Evolutionary conservation across 92 coral and sea anemone species (phyloP), one percentile per base, ranked within the genome.

Genomic region (Phenganax stokvisi): DNA sequence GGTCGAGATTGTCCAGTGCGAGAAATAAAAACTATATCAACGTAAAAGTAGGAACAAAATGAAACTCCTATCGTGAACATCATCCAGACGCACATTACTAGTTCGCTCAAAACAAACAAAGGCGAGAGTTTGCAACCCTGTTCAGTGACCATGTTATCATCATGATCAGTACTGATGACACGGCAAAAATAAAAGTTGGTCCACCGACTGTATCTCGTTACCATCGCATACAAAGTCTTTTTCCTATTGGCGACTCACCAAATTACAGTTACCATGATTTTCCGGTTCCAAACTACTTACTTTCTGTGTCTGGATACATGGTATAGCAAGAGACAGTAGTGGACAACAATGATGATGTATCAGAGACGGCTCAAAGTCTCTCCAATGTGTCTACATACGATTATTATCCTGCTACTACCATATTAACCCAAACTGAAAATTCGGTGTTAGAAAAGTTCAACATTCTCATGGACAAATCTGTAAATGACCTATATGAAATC

Each of bases 81-180:
- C 85, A 82, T 79, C 71, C 71, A 10, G 85, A 82, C 13, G 74
- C 85, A 10, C 85, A 82, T 25, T 72, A 71, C 80, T 59, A 71
- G 80, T 72, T 82, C 59, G 79, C 85, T 44, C 80, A 69, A 20
- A 76, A 69, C 66, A 79, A 74, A 72, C 55, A 65, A 20, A 20
- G 76, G 29, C 76, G 10, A 12, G 76, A 80, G 76, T 51, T 65
- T 17, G 84, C 84, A 51, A 37, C 76, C 3, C 12, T 63, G 59
- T 81, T 81, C 44, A 27, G 47, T 15, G 57, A 80, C 13, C 60
- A 80, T 55, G 72, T 55, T 55, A 20, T 20, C 25, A 59, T 76
- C 37, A 59, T 80, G 0, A 25, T 80, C 9, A 80, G 78, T 62
- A 10, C 53, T 20, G 84, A 80, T 16, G 84, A 69, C 77, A 80